These are phyloP conservation scores for Calameuta filiformis DNA, from an alignment of 2,888 invertebrate genomes.

Conservation along the genomic window DNA sequence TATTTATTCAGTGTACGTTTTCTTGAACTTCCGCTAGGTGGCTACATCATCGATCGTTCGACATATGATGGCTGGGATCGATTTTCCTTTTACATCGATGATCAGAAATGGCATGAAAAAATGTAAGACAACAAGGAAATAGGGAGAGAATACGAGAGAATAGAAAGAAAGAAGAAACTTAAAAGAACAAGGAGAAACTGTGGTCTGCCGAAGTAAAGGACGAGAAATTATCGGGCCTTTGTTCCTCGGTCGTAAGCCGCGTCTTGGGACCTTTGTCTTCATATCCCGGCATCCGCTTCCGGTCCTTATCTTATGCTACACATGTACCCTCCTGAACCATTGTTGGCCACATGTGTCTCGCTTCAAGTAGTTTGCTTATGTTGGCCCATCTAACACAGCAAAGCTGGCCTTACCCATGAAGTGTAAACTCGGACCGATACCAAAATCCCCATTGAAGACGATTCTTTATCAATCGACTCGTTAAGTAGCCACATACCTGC, in stretches of 20 bases:
- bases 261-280: slow-evolving; percentile 43
- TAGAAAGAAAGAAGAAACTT: neutral
- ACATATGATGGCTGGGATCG: neutral
- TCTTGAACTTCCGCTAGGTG: neutral
- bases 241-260: slow-evolving; percentile 22
- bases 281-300: slow-evolving; percentile 55
- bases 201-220: neutral
- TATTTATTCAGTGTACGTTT: neutral
- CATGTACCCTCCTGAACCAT: slow-evolving; percentile 40
- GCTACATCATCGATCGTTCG: neutral
- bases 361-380: slow-evolving; percentile 48
- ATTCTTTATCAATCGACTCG: neutral
- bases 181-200: neutral
- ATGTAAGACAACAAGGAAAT: neutral
- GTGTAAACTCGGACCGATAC: neutral
- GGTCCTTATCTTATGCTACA: slow-evolving; percentile 57
- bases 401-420: slow-evolving; percentile 14
- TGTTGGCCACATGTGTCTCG: slow-evolving; percentile 54
- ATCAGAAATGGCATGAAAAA: neutral
- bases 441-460: neutral
- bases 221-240: slow-evolving; percentile 31
- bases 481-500: neutral
- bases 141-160: neutral
- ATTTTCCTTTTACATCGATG: neutral
- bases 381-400: slow-evolving; percentile 47